phyloP scores from a whole-genome alignment of 2,888 invertebrate genomes.

The Xestia xanthographa region DNA sequence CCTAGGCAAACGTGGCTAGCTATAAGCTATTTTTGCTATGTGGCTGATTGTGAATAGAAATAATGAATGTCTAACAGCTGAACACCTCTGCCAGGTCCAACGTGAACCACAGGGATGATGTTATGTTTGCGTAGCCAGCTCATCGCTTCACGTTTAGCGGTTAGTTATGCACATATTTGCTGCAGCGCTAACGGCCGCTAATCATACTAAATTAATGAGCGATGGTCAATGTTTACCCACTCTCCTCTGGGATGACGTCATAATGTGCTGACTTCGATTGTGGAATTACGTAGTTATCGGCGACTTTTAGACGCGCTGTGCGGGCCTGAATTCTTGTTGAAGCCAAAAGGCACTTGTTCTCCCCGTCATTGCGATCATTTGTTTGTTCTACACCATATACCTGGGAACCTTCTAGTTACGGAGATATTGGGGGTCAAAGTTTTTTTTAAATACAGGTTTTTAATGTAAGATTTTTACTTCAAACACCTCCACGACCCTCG shows the following conservation, averaged over 20 bases:
- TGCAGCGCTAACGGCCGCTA: conserved; percentile 57
- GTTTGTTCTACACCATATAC: no score
- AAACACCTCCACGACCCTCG: no score
- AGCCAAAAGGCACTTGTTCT: no score
- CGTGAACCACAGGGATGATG: neutral
- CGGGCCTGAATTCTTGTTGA: no score
- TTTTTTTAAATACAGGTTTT: no score
- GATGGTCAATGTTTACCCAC: conserved; percentile 53
- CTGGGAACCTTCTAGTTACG: no score
- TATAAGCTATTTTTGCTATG: no score
- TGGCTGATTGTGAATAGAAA: neutral
- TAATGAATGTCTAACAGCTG: neutral
- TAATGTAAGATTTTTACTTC: no score
- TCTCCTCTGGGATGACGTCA: conserved; percentile 44
- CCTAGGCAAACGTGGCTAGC: no score
- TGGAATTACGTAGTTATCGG: neutral
- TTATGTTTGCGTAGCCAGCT: conserved; percentile 29
- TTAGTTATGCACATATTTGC: conserved; percentile 47
- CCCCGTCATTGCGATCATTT: no score
- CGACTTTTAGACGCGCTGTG: neutral
- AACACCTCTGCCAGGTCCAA: neutral
- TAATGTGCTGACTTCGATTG: conserved; percentile 23
- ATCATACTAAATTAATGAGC: conserved; percentile 65
- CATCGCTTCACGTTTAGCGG: conserved; percentile 23
- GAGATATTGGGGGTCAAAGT: no score